Evolutionary conservation across 2,113 vertebrate genomes (phyloP).

Genomic region (Mola mola): DNA sequence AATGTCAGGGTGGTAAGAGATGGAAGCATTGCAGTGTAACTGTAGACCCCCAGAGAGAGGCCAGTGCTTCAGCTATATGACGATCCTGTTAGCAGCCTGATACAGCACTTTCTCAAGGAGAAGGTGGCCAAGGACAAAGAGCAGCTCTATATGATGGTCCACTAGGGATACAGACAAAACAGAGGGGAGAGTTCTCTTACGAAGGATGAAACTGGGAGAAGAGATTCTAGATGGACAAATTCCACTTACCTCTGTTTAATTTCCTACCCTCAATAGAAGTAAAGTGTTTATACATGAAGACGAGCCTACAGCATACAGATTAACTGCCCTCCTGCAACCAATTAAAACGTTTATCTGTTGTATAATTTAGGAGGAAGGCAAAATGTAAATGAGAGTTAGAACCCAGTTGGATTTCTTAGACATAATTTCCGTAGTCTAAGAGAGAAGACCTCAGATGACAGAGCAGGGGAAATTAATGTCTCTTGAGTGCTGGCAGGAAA

Average conservation of each 20-base stretch:
- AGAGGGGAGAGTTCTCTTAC: too few relatives aligned
- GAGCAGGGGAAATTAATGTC: constrained; percentile 15
- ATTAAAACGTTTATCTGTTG: constrained; percentile 21
- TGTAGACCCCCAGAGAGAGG: constrained; percentile 60
- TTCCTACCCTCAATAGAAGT: constrained; percentile 24
- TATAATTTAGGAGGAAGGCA: constrained; percentile 9
- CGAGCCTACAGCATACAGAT: constrained; percentile 5
- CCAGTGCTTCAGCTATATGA: constrained; percentile 41
- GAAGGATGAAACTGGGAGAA: too few relatives aligned
- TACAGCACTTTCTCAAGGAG: constrained; percentile 78
- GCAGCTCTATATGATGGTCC: constrained; percentile 32
- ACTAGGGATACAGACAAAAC: constrained; percentile 34
- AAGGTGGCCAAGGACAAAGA: constrained; percentile 71
- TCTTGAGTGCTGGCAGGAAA: constrained; percentile 23
- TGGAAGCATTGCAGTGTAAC: constrained; percentile 71
- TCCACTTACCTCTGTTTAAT: constrained; percentile 8
- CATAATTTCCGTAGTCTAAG: constrained; percentile 13
- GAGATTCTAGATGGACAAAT: background rate
- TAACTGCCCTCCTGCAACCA: constrained; percentile 18
- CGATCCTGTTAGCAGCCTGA: constrained; percentile 66
- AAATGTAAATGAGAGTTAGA: constrained; percentile 12
- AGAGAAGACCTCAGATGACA: constrained; percentile 17
- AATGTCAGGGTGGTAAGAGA: constrained; percentile 63
- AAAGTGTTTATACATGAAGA: constrained; percentile 28
- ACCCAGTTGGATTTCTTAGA: background rate